Percentiles rank a stretch among this genome's conserved stretches.
These are phyloP conservation scores for Ischnus inquisitorius DNA, from an alignment of 2,888 invertebrate species.

Conservation along the genomic window DNA sequence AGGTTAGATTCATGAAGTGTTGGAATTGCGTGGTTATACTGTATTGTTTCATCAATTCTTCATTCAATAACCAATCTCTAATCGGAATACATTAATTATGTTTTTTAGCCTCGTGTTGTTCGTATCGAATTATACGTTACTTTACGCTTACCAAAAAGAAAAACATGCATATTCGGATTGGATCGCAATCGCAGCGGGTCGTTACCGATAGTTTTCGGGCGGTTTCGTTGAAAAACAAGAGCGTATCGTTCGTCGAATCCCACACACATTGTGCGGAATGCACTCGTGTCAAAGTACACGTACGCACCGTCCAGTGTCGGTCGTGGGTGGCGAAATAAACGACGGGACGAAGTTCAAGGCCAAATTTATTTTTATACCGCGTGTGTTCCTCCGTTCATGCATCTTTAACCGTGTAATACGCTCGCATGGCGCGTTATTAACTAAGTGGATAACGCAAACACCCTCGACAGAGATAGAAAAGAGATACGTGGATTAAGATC, in stretches of 20 bases:
- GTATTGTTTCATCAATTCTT: not conserved
- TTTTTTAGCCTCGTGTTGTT: not conserved
- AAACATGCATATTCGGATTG: constrained; percentile 8
- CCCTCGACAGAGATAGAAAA: not conserved
- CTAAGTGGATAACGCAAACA: not conserved
- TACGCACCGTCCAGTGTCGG: constrained; percentile 34
- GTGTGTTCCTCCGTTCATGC: not conserved
- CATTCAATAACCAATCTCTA: not conserved
- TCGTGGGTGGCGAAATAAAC: constrained; percentile 64
- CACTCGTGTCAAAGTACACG: constrained; percentile 41
- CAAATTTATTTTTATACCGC: constrained; percentile 62
- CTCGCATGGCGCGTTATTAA: not conserved
- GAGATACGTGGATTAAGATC: not conserved
- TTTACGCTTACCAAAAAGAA: not conserved
- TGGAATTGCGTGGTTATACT: not conserved
- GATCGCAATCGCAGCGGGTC: not conserved
- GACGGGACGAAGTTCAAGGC: constrained; percentile 68
- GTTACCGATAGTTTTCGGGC: not conserved
- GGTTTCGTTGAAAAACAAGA: constrained; percentile 45
- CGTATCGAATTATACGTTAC: not conserved
- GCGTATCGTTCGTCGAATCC: constrained; percentile 10
- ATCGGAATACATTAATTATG: constrained; percentile 7
- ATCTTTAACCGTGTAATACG: not conserved
- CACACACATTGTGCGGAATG: constrained; percentile 14
- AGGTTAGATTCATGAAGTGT: not conserved